Base-by-base conservation (phyloP, 2,797 vertebrate species). In the Phylloscopus collybita region DNA sequence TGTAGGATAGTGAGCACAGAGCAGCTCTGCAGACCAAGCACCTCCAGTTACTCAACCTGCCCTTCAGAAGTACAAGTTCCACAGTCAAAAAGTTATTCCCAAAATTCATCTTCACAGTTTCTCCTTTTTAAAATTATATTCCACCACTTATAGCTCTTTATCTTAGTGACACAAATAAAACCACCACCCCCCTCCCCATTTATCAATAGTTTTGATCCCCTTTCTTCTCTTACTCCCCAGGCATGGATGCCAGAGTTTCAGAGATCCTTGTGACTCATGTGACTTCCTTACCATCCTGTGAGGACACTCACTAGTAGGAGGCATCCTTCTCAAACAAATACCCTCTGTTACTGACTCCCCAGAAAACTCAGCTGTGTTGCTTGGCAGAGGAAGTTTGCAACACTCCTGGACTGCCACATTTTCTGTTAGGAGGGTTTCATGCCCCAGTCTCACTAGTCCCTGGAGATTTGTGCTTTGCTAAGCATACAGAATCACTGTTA, bases 391-490 rank as follows among this genome's bases (percentile, higher is more conserved):
- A 85, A 47, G 13, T 29, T 36, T 88, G 47, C 36, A 51, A 11
- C n/a, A 25, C 3, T 15, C 42, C 21, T n/a, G 9, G 40, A 44
- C 10, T 60, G 23, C 49, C 45, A 36, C 7, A n/a, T 59, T 76
- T 71, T 60, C 25, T 26, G 5, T 22, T 51, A 44, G 45, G 16
- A 23, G 11, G 11, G 2, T 83, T 93, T 86, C 26, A 50, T 59
- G n/a, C 2, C 22, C 27, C 9, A 34, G 0, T 53, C 32, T 80
- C 34, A 38, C 34, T 2, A 1, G 40, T 49, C 10, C 44, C 65
- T 26, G 17, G 64, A 78, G 16, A 61, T 25, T 10, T 19, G 4
- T 53, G 9, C 36, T 90, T 92, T 66, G 30, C 11, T 23, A 53
- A 29, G 16, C 2, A 1, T 9, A 51, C 20, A 50, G 60, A 86